phyloP scores from a whole-genome alignment of 1,140 invertebrate genomes.

The Drosophila neocordata region DNA sequence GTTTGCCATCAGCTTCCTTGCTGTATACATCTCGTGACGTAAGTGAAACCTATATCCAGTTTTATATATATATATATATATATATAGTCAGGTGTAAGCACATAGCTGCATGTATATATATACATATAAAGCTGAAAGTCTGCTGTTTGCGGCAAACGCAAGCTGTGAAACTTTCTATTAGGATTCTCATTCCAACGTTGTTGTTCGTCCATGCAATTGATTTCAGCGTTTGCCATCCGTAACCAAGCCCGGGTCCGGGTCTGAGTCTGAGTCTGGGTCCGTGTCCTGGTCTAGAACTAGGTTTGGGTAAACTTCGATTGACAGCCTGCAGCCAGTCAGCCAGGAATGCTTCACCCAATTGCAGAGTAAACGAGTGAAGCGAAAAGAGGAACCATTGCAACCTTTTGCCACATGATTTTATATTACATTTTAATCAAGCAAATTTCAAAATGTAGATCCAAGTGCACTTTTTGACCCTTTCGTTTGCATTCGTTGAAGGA shows the following conservation, averaged over 20 bases:
- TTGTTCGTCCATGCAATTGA: slow-evolving; percentile 35
- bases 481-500: not conserved
- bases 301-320: slow-evolving; percentile 61
- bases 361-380: not conserved
- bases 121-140: slow-evolving; percentile 52
- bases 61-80: slow-evolving; percentile 3
- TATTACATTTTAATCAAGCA: slow-evolving; percentile 51
- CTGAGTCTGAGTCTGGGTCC: slow-evolving; percentile 23
- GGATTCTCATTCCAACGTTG: slow-evolving; percentile 30
- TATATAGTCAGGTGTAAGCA: slow-evolving; percentile 3
- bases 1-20: slow-evolving; percentile 24
- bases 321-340: slow-evolving; percentile 45
- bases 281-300: slow-evolving; percentile 15
- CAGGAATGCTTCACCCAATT: slow-evolving; percentile 22
- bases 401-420: slow-evolving; percentile 42
- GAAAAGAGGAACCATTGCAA: slow-evolving; percentile 9
- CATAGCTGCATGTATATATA: not conserved
- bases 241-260: slow-evolving; percentile 30
- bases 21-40: not conserved
- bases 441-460: not conserved
- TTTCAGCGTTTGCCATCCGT: slow-evolving; percentile 25
- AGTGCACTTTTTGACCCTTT: not conserved
- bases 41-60: slow-evolving; percentile 6
- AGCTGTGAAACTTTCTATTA: slow-evolving; percentile 61
- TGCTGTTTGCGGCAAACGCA: slow-evolving; percentile 52